Base-by-base conservation (phyloP, 2,797 vertebrate species). In the Sebastes flavidus region DNA sequence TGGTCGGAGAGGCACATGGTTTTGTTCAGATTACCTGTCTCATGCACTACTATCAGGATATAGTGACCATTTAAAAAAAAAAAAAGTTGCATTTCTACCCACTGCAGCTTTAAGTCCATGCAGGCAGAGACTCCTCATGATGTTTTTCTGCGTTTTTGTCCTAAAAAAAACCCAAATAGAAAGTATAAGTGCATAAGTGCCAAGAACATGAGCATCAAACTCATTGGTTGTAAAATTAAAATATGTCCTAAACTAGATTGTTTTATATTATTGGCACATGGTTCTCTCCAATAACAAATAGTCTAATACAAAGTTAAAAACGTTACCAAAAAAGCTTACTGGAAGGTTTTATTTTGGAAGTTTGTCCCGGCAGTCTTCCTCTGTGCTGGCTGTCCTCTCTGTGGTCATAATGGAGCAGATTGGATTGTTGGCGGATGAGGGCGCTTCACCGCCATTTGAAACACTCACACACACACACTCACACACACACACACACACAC, bases 391-490 rank as follows among this genome's bases (percentile, higher is more conserved):
- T 72, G 72, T 84, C 77, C 73, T 59, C 83, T 60, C 66, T 55
- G 46, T 59, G 88, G 60, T 77, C 78, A 77, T 81, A 29, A 42
- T 74, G 67, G 59, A 82, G 85, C 25, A 86, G 81, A 82, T 82
- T 32, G 79, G 77, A 82, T 83, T 85, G 84, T 58, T 85, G 90
- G 89, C 93, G 67, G 90, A 91, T 77, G 94, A 88, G 94, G 93
- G 91, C 92, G 93, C 93, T 67, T 93, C 88, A 77, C 87, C 82
- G 87, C 90, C 88, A 81, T 86, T 77, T 78, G 85, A 90, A 76
- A 72, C 73, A 59, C 78, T 72, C 58, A 2, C 54, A 65, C 13
- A 61, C 27, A 59, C 29, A 7, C 46, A 62, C 82, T 36, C 27
- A 70, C 71, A 61, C 25, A 36, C 36, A 38, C 18, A 34, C 20